A percentile compares a stretch with the other conserved stretches of the same genome.
phyloP scores from a whole-genome alignment of 2,888 invertebrate genomes.

The Lutraria lutraria region DNA sequence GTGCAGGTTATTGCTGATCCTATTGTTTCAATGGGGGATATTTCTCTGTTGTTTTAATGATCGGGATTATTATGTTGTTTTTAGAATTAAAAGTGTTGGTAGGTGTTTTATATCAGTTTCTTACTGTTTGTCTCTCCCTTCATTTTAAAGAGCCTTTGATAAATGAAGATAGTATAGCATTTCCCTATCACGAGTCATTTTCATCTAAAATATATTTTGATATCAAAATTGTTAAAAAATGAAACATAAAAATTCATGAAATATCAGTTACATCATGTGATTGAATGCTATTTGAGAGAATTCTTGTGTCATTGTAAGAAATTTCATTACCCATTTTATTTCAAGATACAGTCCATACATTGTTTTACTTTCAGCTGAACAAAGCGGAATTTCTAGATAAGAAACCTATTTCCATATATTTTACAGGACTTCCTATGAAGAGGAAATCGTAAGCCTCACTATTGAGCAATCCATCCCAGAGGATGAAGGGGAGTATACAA shows the following conservation, averaged over 20 bases:
- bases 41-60: not conserved
- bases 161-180: too few relatives aligned
- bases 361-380: too few relatives aligned
- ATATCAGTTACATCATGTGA: too few relatives aligned
- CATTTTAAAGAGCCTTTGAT: not conserved
- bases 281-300: too few relatives aligned
- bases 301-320: too few relatives aligned
- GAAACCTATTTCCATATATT: conserved; percentile 16
- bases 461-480: conserved; percentile 87
- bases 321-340: too few relatives aligned
- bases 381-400: not conserved
- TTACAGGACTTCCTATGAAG: conserved; percentile 77
- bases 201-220: too few relatives aligned
- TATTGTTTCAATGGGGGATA: not conserved
- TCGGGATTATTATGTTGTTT: not conserved
- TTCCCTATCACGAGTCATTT: too few relatives aligned
- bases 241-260: too few relatives aligned
- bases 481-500: conserved; percentile 93
- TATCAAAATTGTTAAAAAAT: too few relatives aligned
- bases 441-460: conserved; percentile 91
- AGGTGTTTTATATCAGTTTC: not conserved
- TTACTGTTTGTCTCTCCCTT: not conserved
- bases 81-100: not conserved
- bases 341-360: too few relatives aligned
- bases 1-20: not conserved